Evolutionary conservation across 1,140 invertebrate genomes (phyloP).

Genomic region (Meloidogyne chitwoodi): DNA sequence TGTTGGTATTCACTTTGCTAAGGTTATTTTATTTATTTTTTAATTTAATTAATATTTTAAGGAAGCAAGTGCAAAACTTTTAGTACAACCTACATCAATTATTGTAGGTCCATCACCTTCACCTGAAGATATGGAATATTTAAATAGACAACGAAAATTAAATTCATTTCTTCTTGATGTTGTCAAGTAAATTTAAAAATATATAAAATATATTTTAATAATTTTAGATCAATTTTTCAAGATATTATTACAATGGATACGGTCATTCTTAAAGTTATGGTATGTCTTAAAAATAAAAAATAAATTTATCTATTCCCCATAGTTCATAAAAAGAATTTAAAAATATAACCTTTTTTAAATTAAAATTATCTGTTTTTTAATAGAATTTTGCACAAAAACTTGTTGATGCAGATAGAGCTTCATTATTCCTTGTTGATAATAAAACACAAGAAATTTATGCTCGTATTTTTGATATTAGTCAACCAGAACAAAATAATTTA

Average conservation of each 20-base stretch:
- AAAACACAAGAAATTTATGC: conserved; percentile 70
- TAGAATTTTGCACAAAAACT: conserved; percentile 72
- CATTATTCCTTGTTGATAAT: conserved; percentile 44
- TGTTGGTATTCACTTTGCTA: conserved; percentile 40
- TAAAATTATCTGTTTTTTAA: background rate
- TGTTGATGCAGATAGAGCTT: conserved; percentile 72
- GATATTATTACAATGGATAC: conserved; percentile 79
- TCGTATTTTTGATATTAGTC: conserved; percentile 74
- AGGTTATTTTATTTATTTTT: conserved; percentile 21
- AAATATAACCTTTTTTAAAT: background rate
- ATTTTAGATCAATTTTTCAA: conserved; percentile 67
- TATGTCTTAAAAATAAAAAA: background rate
- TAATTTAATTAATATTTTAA: background rate
- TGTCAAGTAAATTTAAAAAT: conserved; percentile 66
- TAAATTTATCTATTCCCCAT: too few relatives aligned
- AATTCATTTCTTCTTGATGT: conserved; percentile 72
- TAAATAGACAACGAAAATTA: conserved; percentile 67
- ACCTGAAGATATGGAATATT: conserved; percentile 39
- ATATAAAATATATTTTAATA: background rate
- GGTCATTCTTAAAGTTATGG: conserved; percentile 76
- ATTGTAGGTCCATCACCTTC: conserved; percentile 29
- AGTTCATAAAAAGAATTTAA: too few relatives aligned
- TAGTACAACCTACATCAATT: conserved; percentile 14
- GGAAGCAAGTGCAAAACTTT: conserved; percentile 26
- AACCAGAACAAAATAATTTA: conserved; percentile 42